A percentile compares a stretch with the other conserved stretches of the same genome.
These are phyloP conservation scores for Centruroides vittatus DNA, from an alignment of 1,140 invertebrate genomes.

Conservation along the genomic window DNA sequence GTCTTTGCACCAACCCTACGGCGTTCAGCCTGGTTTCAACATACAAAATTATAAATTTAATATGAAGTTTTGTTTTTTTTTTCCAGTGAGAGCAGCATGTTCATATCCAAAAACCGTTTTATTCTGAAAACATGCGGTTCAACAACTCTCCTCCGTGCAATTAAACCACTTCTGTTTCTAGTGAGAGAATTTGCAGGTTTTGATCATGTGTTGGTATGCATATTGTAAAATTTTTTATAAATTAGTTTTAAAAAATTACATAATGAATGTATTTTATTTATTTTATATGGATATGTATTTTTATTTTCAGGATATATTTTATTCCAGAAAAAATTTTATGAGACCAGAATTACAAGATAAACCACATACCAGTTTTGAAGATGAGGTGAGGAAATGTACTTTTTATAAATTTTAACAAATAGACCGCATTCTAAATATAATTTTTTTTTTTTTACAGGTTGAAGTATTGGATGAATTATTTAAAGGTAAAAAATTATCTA, in stretches of 20 bases:
- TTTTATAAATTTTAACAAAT: background rate
- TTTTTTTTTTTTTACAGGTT: slow-evolving; percentile 25
- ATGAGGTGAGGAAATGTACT: slow-evolving; percentile 43
- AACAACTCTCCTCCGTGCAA: slow-evolving; percentile 85
- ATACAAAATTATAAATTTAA: background rate
- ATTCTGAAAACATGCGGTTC: slow-evolving; percentile 98
- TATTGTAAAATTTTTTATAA: background rate
- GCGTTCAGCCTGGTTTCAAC: background rate
- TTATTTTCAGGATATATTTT: slow-evolving; percentile 72
- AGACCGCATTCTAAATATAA: background rate
- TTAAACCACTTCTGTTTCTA: slow-evolving; percentile 67
- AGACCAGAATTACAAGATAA: slow-evolving; percentile 74
- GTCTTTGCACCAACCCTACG: slow-evolving; percentile 8
- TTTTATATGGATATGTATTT: background rate
- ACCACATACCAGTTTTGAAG: slow-evolving; percentile 73
- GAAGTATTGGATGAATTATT: slow-evolving; percentile 72
- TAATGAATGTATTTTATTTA: background rate
- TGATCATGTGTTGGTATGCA: slow-evolving; percentile 49
- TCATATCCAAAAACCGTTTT: slow-evolving; percentile 79
- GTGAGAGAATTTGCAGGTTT: slow-evolving; percentile 75
- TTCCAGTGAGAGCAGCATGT: slow-evolving; percentile 94
- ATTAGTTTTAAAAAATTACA: background rate
- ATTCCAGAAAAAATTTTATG: slow-evolving; percentile 92
- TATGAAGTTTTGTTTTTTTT: background rate
- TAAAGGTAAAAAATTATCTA: slow-evolving; percentile 37